phyloP scores from a whole-genome alignment of 2,113 vertebrate genomes.

The Callaeas wilsoni region DNA sequence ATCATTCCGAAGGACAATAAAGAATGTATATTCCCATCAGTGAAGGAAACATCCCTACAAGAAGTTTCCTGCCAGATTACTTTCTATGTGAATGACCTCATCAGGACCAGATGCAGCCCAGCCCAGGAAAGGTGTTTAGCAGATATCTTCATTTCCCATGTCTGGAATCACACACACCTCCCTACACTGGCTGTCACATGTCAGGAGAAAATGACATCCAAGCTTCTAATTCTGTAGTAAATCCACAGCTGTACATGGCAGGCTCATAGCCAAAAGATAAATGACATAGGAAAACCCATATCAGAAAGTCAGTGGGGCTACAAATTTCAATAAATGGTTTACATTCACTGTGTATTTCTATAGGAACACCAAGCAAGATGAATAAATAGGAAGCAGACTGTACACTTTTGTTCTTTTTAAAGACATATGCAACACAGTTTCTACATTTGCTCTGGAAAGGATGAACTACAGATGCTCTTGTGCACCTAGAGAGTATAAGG shows the following conservation, averaged over 20 bases:
- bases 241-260: neutral
- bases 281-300: fast-evolving
- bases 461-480: slow-evolving; percentile 10
- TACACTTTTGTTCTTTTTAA: neutral
- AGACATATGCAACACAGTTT: neutral
- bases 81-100: neutral
- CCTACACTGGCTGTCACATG: neutral
- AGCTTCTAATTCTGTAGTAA: neutral
- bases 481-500: slow-evolving; percentile 2
- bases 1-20: neutral
- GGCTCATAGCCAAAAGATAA: neutral
- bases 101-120: neutral
- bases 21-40: neutral
- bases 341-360: neutral
- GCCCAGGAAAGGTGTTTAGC: neutral
- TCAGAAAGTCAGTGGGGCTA: neutral
- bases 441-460: neutral
- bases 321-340: neutral
- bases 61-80: neutral
- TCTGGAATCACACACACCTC: neutral
- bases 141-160: neutral
- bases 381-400: neutral
- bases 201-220: neutral
- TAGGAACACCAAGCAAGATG: neutral
- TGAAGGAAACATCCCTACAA: neutral